Evolutionary conservation across 2,888 invertebrate genomes (phyloP).

Genomic region (Thereva nobilitata): DNA sequence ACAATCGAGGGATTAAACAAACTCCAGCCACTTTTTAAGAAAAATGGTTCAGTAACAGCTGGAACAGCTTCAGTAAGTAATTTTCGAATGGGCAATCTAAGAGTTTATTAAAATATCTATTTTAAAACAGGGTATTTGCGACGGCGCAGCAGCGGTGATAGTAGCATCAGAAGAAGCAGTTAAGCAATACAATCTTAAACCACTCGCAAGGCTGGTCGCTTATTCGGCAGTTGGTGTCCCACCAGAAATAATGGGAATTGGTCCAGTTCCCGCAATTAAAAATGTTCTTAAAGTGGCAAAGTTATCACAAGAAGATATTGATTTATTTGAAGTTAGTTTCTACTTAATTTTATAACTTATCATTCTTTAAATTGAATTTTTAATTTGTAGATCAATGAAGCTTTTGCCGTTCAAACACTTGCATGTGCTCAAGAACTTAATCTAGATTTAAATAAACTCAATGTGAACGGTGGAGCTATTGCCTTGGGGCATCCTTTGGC

Average conservation of each 20-base stretch:
- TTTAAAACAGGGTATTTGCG: slow-evolving; percentile 74
- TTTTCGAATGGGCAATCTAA: background rate
- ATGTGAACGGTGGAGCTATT: slow-evolving; percentile 95
- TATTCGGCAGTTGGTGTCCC: slow-evolving; percentile 95
- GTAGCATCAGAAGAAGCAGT: slow-evolving; percentile 90
- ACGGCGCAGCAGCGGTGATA: slow-evolving; percentile 94
- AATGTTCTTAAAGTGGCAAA: slow-evolving; percentile 80
- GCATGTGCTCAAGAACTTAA: slow-evolving; percentile 89
- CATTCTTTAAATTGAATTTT: slow-evolving; percentile 16
- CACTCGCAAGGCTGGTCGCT: slow-evolving; percentile 87
- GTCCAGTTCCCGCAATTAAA: slow-evolving; percentile 92
- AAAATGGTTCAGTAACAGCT: slow-evolving; percentile 92
- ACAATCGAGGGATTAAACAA: slow-evolving; percentile 84
- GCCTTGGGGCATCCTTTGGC: slow-evolving; percentile 96
- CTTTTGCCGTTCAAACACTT: slow-evolving; percentile 93
- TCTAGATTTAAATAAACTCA: slow-evolving; percentile 83
- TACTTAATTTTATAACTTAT: background rate
- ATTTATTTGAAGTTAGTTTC: slow-evolving; percentile 80
- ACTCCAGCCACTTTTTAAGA: slow-evolving; percentile 88
- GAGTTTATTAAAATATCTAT: slow-evolving; percentile 1
- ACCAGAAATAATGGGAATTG: slow-evolving; percentile 97
- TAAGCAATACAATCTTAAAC: slow-evolving; percentile 77
- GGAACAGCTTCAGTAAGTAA: slow-evolving; percentile 84
- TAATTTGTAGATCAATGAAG: slow-evolving; percentile 86
- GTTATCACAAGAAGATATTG: slow-evolving; percentile 81